Evolutionary conservation across 2,113 vertebrate species (phyloP).

Genomic region (Peucedramus taeniatus): DNA sequence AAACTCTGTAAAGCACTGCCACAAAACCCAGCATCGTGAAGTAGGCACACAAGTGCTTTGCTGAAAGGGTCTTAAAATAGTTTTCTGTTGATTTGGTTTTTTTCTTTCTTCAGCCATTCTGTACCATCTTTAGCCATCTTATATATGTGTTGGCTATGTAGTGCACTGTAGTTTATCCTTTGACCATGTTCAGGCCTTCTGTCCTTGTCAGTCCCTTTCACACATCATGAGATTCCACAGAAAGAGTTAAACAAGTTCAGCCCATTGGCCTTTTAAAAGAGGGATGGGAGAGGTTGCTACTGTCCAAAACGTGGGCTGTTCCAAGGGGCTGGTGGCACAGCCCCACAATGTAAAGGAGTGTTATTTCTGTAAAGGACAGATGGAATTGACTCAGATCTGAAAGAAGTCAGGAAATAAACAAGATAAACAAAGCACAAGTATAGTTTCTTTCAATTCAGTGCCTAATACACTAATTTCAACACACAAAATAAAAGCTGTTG

Average conservation of each 20-base stretch:
- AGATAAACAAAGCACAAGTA: background rate
- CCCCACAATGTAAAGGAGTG: background rate
- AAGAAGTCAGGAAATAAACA: background rate
- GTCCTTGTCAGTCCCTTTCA: background rate
- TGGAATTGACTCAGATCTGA: background rate
- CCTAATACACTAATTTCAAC: background rate
- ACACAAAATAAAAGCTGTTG: background rate
- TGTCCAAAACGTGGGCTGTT: background rate
- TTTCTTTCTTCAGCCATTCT: background rate
- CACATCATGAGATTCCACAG: accelerated
- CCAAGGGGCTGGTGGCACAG: background rate
- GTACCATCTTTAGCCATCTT: background rate
- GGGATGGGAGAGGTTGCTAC: background rate
- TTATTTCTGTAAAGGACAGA: background rate
- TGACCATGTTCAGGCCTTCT: background rate
- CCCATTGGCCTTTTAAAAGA: background rate
- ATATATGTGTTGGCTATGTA: accelerated
- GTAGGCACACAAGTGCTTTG: background rate
- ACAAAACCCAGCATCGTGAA: background rate
- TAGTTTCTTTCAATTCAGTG: background rate
- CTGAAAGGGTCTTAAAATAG: background rate
- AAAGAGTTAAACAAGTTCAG: background rate
- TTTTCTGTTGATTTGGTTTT: background rate
- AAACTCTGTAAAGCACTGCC: background rate
- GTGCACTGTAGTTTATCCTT: background rate